phyloP scores from a whole-genome alignment of 1,140 invertebrate genomes.

The Cherax destructor region DNA sequence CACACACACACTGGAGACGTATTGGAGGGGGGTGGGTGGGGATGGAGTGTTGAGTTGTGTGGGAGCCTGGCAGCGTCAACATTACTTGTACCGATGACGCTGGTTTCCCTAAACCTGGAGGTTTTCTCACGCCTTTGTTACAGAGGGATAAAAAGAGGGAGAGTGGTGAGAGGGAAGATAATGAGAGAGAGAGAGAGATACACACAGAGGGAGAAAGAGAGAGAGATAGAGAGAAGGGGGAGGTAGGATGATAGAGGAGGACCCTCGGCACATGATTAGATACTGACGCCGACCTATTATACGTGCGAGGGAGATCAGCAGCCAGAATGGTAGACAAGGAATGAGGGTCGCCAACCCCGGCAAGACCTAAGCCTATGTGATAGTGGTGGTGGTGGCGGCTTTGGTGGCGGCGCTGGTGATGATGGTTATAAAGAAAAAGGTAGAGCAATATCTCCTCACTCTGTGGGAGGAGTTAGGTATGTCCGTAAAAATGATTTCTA shows the following conservation, averaged over 20 bases:
- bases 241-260: conserved; percentile 12
- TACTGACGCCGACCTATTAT: conserved; percentile 31
- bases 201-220: not conserved
- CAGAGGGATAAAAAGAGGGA: conserved; percentile 34
- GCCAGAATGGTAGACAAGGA: not conserved
- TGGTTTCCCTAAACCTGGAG: conserved; percentile 46
- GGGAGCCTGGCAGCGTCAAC: conserved; percentile 13
- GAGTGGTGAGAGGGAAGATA: not conserved
- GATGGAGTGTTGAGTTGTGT: not conserved
- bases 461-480: too few relatives aligned
- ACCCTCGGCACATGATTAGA: conserved; percentile 26
- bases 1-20: too few relatives aligned
- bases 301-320: conserved; percentile 1
- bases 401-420: too few relatives aligned
- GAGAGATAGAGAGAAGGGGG: not conserved
- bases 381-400: too few relatives aligned
- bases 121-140: conserved; percentile 59
- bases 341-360: not conserved
- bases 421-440: too few relatives aligned
- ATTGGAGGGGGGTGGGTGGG: not conserved
- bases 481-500: too few relatives aligned
- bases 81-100: conserved; percentile 38
- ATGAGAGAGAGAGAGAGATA: not conserved
- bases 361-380: not conserved
- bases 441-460: too few relatives aligned